phyloP scores from a whole-genome alignment of 2,113 vertebrate species.

The Meriones unguiculatus region DNA sequence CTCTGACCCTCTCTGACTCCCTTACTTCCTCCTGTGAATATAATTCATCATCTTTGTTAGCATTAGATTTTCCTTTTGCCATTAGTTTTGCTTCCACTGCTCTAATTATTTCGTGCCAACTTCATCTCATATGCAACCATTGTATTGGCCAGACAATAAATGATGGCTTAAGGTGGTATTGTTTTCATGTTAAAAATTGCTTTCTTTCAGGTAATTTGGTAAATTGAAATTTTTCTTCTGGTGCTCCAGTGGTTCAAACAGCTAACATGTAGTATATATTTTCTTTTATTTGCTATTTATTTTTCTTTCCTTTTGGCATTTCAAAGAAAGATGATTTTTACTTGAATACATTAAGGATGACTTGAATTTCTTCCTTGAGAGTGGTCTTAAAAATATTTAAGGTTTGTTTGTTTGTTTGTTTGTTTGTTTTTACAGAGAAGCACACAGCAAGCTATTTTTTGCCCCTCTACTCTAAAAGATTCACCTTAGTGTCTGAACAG shows the following conservation, averaged over 20 bases:
- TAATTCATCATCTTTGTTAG: conserved; percentile 14
- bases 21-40: neutral
- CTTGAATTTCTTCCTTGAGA: neutral
- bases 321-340: neutral
- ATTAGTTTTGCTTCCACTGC: neutral
- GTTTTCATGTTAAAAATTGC: neutral
- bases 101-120: neutral
- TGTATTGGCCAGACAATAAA: neutral
- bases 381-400: neutral
- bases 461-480: neutral
- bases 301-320: neutral
- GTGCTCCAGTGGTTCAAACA: neutral
- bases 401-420: neutral
- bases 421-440: neutral
- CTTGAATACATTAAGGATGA: neutral
- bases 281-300: neutral
- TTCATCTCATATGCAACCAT: neutral
- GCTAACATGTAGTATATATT: neutral
- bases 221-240: neutral
- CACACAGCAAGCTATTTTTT: neutral
- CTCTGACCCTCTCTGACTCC: neutral
- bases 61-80: neutral
- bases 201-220: neutral
- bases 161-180: neutral
- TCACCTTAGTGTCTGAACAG: neutral